Conservation (phyloP, 1,140 invertebrate species). For the Trichoplusia ni region DNA sequence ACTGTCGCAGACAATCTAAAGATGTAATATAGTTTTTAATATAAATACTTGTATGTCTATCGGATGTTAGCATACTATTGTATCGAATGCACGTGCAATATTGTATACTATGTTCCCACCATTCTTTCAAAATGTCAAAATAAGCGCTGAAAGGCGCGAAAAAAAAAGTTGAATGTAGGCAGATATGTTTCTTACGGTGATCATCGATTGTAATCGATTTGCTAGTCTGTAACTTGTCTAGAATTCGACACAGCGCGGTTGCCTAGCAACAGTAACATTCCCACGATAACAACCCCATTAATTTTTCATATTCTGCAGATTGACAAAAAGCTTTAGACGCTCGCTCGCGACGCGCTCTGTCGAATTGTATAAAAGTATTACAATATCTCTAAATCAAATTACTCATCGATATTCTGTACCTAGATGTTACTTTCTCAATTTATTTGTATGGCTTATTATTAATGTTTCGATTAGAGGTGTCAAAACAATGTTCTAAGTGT, state of each 20-base stretch:
- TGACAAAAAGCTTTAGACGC: no score
- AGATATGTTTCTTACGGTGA: conserved; percentile 18
- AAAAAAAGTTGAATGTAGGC: conserved; percentile 16
- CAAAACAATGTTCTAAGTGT: conserved; percentile 21
- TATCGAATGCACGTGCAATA: conserved; percentile 23
- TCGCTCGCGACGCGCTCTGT: no score
- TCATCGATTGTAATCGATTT: conserved; percentile 16
- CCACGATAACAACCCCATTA: no score
- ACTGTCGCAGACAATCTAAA: conserved; percentile 19
- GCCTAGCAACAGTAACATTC: conserved; percentile 6
- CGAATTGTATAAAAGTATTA: conserved; percentile 7
- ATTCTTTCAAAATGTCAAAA: conserved; percentile 9
- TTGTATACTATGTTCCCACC: conserved; percentile 27
- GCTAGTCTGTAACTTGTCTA: conserved; percentile 13
- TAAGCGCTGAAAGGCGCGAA: not conserved
- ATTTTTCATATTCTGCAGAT: no score
- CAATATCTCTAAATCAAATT: conserved; percentile 20
- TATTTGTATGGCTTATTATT: conserved; percentile 22
- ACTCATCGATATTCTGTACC: conserved; percentile 23
- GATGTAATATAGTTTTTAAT: conserved; percentile 27
- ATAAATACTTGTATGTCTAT: conserved; percentile 35
- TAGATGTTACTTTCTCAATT: conserved; percentile 27
- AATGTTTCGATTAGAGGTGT: conserved; percentile 23
- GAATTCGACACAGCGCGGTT: conserved; percentile 2
- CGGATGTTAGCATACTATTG: conserved; percentile 34